Evolutionary conservation across 1,140 invertebrate species (phyloP).

Genomic region (Hydropsyche tenuis): DNA sequence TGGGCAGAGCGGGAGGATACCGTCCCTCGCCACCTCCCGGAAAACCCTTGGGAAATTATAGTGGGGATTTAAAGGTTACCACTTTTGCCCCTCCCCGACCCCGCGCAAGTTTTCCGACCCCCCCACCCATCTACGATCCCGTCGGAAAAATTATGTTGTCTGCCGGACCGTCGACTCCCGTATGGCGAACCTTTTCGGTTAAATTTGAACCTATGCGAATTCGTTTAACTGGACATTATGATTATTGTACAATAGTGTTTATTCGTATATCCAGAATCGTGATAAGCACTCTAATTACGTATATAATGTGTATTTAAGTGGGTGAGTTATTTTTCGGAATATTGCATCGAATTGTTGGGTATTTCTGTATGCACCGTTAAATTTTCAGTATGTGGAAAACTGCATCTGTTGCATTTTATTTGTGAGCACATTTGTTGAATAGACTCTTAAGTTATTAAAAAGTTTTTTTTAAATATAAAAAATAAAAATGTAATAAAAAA

Average conservation of each 20-base stretch:
- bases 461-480: too few relatives aligned
- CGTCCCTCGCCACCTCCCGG: constrained; percentile 26
- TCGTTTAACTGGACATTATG: too few relatives aligned
- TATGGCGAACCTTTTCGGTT: constrained; percentile 9
- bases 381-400: background rate
- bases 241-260: too few relatives aligned
- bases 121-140: constrained; percentile 15
- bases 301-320: too few relatives aligned
- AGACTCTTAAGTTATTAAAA: too few relatives aligned
- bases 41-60: constrained; percentile 49
- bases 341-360: background rate
- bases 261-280: too few relatives aligned
- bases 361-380: background rate
- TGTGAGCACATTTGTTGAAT: constrained; percentile 40
- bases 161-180: constrained; percentile 27
- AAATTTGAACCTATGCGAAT: background rate
- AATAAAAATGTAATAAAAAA: too few relatives aligned
- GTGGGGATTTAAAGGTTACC: constrained; percentile 51
- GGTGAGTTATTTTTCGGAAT: too few relatives aligned
- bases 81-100: too few relatives aligned
- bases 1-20: constrained; percentile 29
- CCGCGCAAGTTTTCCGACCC: too few relatives aligned
- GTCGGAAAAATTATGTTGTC: constrained; percentile 49
- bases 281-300: too few relatives aligned
- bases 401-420: constrained; percentile 36